Evolutionary conservation across 1,140 invertebrate genomes (phyloP).

Genomic region (Argopecten irradians): DNA sequence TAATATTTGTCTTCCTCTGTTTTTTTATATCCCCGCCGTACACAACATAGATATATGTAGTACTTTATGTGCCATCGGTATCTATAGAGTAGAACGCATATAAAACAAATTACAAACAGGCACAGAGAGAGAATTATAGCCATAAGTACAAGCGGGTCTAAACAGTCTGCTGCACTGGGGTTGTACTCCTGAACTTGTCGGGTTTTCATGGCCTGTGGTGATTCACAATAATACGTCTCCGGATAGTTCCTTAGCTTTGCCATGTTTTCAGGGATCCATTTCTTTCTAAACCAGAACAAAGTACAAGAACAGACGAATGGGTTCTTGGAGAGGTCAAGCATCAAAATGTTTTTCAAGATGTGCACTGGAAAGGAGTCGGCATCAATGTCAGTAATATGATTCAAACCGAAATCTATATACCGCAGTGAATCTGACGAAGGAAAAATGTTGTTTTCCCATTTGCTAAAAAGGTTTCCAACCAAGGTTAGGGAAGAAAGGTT

Average conservation of each 20-base stretch:
- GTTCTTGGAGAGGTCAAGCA: slow-evolving; percentile 25
- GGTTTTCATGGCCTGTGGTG: slow-evolving; percentile 1
- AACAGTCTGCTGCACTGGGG: not conserved
- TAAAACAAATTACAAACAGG: not conserved
- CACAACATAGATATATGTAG: slow-evolving; percentile 28
- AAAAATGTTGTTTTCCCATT: slow-evolving; percentile 26
- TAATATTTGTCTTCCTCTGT: slow-evolving; percentile 2
- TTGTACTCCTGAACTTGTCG: not conserved
- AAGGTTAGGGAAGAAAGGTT: not conserved
- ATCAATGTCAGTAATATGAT: slow-evolving; percentile 33
- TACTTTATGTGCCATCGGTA: slow-evolving; percentile 39
- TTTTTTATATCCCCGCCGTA: not conserved
- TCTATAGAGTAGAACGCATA: slow-evolving; percentile 24
- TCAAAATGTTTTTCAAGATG: not conserved
- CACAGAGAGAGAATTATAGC: not conserved
- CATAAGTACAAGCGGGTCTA: slow-evolving; percentile 15
- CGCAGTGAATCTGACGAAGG: not conserved
- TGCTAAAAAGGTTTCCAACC: not conserved
- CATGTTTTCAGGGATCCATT: slow-evolving; percentile 24
- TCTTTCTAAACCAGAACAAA: slow-evolving; percentile 28
- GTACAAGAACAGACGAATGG: slow-evolving; percentile 30
- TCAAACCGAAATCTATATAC: slow-evolving; percentile 3
- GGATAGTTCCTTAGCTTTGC: not conserved
- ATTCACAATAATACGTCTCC: slow-evolving; percentile 26
- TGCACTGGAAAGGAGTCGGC: slow-evolving; percentile 28